These are phyloP conservation scores for Scaptomyza flava DNA, from an alignment of 2,888 invertebrate genomes.

Conservation along the genomic window DNA sequence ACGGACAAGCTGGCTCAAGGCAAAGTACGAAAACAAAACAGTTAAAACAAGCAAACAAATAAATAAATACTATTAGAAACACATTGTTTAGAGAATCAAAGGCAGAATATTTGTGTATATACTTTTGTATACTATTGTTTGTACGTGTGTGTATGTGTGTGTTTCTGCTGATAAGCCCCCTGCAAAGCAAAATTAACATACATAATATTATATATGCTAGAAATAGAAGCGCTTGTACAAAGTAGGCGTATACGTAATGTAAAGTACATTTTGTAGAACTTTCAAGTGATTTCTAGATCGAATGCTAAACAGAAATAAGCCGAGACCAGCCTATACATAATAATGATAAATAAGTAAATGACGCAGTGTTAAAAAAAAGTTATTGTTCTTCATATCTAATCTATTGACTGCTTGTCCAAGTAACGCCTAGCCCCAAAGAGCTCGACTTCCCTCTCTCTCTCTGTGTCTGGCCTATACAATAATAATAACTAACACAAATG, in stretches of 20 bases:
- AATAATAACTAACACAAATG: slow-evolving; percentile 50
- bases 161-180: slow-evolving; percentile 44
- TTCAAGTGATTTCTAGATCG: slow-evolving; percentile 35
- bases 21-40: slow-evolving; percentile 34
- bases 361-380: slow-evolving; percentile 65
- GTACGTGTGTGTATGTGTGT: slow-evolving; percentile 1
- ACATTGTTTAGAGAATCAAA: slow-evolving; percentile 10
- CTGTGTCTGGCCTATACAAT: slow-evolving; percentile 2
- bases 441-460: neutral
- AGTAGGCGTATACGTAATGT: slow-evolving; percentile 68
- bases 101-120: slow-evolving; percentile 1
- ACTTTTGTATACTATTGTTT: slow-evolving; percentile 4
- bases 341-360: slow-evolving; percentile 71
- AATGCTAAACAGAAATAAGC: neutral
- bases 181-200: slow-evolving; percentile 17
- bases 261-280: slow-evolving; percentile 10
- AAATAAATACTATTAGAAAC: slow-evolving; percentile 15
- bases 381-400: slow-evolving; percentile 52
- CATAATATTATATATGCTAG: neutral
- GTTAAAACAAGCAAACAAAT: slow-evolving; percentile 11
- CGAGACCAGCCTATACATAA: slow-evolving; percentile 39
- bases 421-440: slow-evolving; percentile 26
- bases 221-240: slow-evolving; percentile 20
- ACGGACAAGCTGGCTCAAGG: slow-evolving; percentile 20
- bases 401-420: slow-evolving; percentile 56